Base-by-base conservation (phyloP, 2,888 invertebrate species). In the Netelia melanura region DNA sequence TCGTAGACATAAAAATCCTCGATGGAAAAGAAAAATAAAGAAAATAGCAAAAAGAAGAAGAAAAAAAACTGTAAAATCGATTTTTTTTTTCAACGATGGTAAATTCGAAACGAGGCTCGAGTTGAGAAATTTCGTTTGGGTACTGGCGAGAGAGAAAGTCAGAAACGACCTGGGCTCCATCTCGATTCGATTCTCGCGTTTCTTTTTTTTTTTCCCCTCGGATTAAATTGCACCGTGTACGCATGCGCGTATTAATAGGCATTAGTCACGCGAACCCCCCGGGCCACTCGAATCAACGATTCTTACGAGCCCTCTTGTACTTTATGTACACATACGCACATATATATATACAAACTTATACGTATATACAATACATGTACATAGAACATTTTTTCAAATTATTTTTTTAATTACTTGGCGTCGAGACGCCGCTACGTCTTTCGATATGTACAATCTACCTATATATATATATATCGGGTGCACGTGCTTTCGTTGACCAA, bases 401-500 rank as follows among this genome's bases (percentile, higher is more conserved):
- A 30, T 30, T 30, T 30, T 30, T 30, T 30, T 30, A 30, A 30
- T 30, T 30, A 30, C 30, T 30, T 30, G 30, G 5, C 30, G 3
- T 30, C 30, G 30, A 30, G 30, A 30, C 30, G 30, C 48, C 48
- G 48, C 48, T 48, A 48, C 10, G 10, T 48, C 10, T 48, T 14
- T 48, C 48, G 10, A 48, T 14, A 48, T 14, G 14, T 48, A 48
- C 48, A 0, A 48, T 48, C 2, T 61, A 25, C 64, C 52, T 67
- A 67, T 43, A 52, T 30, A 67, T 43, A 52, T 30, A 56, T 61
- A 61, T 25, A n/a, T 25, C 14, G 48, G 23, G 68, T 70, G 64
- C 71, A 70, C 52, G 48, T 61, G 61, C 48, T 70, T 80, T 75
- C 64, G 71, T 80, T 72, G 76, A 65, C 43, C 80, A 75, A 76